Evolutionary conservation across 1,140 invertebrate species (phyloP).

Genomic region (Solen grandis): DNA sequence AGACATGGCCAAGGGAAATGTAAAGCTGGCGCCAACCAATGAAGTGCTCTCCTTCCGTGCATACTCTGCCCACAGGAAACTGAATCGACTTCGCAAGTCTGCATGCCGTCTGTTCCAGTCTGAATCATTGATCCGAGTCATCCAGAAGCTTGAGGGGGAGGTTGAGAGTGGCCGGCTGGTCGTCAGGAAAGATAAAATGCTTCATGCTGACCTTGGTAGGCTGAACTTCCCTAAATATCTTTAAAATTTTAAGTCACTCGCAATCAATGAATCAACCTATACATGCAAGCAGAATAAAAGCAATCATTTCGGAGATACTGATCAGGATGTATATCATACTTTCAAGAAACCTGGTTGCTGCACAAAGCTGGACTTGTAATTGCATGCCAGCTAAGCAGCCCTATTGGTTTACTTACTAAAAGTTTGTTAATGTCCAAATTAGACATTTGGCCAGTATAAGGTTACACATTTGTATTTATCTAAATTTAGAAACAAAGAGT

Average conservation of each 20-base stretch:
- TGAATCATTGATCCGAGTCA: conserved; percentile 74
- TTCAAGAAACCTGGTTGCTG: no score
- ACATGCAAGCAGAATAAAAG: not conserved
- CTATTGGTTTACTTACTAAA: no score
- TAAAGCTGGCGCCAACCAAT: conserved; percentile 79
- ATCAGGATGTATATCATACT: no score
- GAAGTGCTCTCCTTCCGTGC: conserved; percentile 81
- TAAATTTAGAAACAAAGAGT: no score
- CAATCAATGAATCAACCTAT: not conserved
- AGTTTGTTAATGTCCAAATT: no score
- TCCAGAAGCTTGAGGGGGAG: conserved; percentile 80
- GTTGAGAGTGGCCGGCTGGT: conserved; percentile 79
- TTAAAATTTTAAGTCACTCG: not conserved
- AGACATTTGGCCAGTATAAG: no score
- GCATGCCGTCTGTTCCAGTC: conserved; percentile 81
- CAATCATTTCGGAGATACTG: no score
- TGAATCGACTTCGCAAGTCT: conserved; percentile 80
- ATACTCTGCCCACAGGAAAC: conserved; percentile 78
- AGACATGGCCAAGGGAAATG: conserved; percentile 58
- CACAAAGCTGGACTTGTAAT: no score
- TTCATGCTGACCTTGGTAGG: conserved; percentile 81
- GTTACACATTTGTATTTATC: no score
- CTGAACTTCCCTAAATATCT: not conserved
- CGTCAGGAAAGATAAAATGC: conserved; percentile 80
- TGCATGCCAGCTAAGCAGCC: no score